These are phyloP conservation scores for Druon quercuslanigerum DNA, from an alignment of 1,140 invertebrate genomes.

Conservation along the genomic window DNA sequence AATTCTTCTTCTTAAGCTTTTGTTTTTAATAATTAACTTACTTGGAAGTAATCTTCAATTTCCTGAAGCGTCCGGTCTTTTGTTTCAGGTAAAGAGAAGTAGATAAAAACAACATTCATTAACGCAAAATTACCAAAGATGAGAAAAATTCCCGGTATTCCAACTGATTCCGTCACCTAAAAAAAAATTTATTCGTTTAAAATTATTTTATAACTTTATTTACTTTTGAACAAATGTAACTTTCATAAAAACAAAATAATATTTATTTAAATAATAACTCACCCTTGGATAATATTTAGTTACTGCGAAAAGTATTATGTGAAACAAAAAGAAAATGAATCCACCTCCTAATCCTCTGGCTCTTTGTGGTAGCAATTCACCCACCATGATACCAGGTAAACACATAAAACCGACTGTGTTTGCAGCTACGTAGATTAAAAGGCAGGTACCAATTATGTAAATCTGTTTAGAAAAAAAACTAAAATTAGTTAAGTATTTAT, in stretches of 20 bases:
- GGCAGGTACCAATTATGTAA: constrained; percentile 74
- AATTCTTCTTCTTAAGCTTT: background rate
- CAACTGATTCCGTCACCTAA: constrained; percentile 76
- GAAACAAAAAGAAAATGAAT: constrained; percentile 82
- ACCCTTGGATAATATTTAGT: constrained; percentile 83
- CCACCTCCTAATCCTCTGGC: constrained; percentile 81
- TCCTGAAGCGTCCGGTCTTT: constrained; percentile 86
- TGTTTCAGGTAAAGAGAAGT: constrained; percentile 87
- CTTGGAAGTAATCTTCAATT: constrained; percentile 87
- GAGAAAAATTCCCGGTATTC: constrained; percentile 80
- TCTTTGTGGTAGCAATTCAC: constrained; percentile 82
- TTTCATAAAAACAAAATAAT: background rate
- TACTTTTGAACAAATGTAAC: background rate
- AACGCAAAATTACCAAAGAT: constrained; percentile 82
- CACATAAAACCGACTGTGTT: constrained; percentile 85
- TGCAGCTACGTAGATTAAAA: constrained; percentile 81
- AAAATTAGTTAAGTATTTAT: background rate
- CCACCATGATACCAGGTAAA: constrained; percentile 82
- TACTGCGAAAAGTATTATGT: constrained; percentile 81
- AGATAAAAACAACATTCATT: constrained; percentile 81
- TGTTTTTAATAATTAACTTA: constrained; percentile 41
- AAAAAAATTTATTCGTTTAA: constrained; percentile 19
- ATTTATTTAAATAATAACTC: constrained; percentile 33
- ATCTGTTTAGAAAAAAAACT: constrained; percentile 56
- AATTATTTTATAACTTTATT: constrained; percentile 12